Evolutionary conservation across 1,140 invertebrate genomes (phyloP).

Genomic region (Ylistrum balloti): DNA sequence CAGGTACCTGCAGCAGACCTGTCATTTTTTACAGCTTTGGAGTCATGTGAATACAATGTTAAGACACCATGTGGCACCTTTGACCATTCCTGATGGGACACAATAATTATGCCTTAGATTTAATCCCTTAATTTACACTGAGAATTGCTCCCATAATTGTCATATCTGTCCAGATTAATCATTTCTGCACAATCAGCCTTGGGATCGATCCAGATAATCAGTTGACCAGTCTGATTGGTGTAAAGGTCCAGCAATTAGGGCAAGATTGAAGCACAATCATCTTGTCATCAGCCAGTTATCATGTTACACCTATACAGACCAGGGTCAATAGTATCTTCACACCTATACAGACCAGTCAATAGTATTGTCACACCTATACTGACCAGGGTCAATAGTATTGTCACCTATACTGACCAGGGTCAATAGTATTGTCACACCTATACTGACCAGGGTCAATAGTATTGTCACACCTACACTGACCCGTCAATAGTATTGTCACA

Average conservation of each 20-base stretch:
- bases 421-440: no score
- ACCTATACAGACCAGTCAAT: no score
- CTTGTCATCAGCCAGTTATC: not conserved
- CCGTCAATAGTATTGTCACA: no score
- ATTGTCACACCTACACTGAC: no score
- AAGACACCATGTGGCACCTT: not conserved
- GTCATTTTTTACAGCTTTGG: not conserved
- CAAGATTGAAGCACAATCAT: slow-evolving; percentile 20
- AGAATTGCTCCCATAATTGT: not conserved
- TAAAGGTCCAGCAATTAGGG: not conserved
- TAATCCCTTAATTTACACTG: slow-evolving; percentile 21
- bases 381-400: no score
- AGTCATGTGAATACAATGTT: not conserved
- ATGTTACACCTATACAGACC: not conserved
- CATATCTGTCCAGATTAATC: not conserved
- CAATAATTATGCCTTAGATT: not conserved
- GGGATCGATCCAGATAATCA: not conserved
- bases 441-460: no score
- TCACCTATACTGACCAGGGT: no score
- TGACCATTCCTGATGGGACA: not conserved
- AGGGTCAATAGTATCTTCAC: slow-evolving; percentile 5
- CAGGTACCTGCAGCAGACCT: not conserved
- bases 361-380: no score
- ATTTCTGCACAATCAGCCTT: not conserved
- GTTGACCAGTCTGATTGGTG: not conserved